Evolutionary conservation across 2,797 vertebrate species (phyloP).

Genomic region (Tapera naevia): DNA sequence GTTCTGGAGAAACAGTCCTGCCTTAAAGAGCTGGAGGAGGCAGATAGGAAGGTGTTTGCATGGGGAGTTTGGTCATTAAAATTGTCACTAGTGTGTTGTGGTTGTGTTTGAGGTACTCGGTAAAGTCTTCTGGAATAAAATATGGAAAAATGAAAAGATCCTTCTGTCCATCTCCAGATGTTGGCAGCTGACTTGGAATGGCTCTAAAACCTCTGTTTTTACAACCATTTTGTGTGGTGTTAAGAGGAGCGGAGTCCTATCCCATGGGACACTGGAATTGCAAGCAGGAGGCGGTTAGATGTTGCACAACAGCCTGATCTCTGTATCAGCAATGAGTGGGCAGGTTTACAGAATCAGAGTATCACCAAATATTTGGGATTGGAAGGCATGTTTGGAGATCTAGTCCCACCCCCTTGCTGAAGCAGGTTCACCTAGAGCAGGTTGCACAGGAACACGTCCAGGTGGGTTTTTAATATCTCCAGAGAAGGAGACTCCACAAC

Average conservation of each 20-base stretch:
- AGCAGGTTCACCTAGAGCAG: too few relatives aligned
- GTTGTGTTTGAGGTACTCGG: not conserved
- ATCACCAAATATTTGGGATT: too few relatives aligned
- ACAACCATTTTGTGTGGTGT: not conserved
- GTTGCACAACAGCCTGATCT: not conserved
- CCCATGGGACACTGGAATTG: not conserved
- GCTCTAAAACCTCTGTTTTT: not conserved
- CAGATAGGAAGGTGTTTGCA: not conserved
- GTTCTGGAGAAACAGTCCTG: not conserved
- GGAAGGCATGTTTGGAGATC: too few relatives aligned
- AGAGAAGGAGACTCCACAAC: too few relatives aligned
- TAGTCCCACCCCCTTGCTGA: too few relatives aligned
- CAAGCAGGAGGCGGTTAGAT: not conserved
- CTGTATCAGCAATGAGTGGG: fast-evolving
- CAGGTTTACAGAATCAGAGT: not conserved
- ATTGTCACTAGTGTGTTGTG: not conserved
- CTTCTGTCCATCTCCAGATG: not conserved
- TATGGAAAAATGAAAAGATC: not conserved
- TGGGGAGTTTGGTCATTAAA: not conserved
- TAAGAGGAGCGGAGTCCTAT: not conserved
- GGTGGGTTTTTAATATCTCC: too few relatives aligned
- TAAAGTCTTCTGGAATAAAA: not conserved
- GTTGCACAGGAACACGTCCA: too few relatives aligned
- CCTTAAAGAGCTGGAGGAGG: not conserved
- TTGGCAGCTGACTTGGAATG: not conserved